Evolutionary conservation across 2,113 vertebrate genomes (phyloP), one percentile per base, ranked within the genome.

Genomic region (Damaliscus lunatus): DNA sequence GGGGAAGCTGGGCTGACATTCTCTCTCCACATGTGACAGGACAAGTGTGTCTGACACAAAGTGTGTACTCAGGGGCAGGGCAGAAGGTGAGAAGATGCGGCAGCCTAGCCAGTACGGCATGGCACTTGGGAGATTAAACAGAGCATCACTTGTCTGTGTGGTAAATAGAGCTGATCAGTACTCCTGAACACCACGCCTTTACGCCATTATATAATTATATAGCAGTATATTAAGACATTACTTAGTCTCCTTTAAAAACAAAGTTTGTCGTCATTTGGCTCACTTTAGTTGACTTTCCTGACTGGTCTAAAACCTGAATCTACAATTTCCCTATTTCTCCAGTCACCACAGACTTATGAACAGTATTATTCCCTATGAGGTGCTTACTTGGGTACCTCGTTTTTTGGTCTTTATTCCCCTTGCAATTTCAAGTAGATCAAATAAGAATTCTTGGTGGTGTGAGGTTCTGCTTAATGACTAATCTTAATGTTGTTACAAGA

Each of bases 201-300:
- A 36, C n/a, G 6, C 36, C 7, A 84, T 93, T 55, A 25, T 31
- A 13, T 43, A 60, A 62, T 81, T n/a, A 57, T 50, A 48, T 55
- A 67, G 23, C 40, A 9, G 6, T 74, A n/a, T 33, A n/a, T n/a
- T 90, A 85, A 60, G 29, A 60, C n/a, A n/a, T 5, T 27, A 12
- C 9, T 86, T 86, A 16, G 3, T 94, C 29, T 95, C 53, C 74
- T 57, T 85, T 91, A 81, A n/a, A 96, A 71, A 71, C n/a, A n/a
- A 86, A 50, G 3, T 43, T 67, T 43, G 8, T 81, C 55, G 2
- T 90, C 33, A 23, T 55, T 94, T 92, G 36, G 33, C 3, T 43
- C 7, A 83, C 31, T 59, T 29, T 64, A 6, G 43, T 77, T 67
- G 23, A 59, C 71, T 95, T 95, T 86, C 14, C 33, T 60, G 31